These are phyloP conservation scores for Maconellicoccus hirsutus DNA, from an alignment of 1,140 invertebrate species.

Conservation along the genomic window DNA sequence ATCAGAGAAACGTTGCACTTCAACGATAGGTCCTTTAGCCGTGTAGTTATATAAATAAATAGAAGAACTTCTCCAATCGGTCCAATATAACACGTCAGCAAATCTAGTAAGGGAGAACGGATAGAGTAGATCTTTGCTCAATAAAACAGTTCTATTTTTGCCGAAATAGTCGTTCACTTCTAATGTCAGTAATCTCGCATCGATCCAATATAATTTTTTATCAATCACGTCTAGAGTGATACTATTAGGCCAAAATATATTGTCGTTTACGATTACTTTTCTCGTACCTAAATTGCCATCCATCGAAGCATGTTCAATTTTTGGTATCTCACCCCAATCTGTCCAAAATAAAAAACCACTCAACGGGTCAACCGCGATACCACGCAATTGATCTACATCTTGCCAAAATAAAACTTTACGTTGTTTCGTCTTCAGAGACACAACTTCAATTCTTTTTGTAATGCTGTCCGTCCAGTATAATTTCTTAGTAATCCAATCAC, in stretches of 20 bases:
- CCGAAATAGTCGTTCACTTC: slow-evolving; percentile 73
- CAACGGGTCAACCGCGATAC: slow-evolving; percentile 70
- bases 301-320: slow-evolving; percentile 80
- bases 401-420: slow-evolving; percentile 83
- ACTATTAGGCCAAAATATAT: slow-evolving; percentile 85
- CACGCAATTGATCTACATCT: slow-evolving; percentile 76
- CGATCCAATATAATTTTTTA: slow-evolving; percentile 73
- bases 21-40: neutral
- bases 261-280: slow-evolving; percentile 63
- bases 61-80: slow-evolving; percentile 75
- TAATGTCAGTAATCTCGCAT: slow-evolving; percentile 70
- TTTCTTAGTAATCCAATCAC: slow-evolving; percentile 82
- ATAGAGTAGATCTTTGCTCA: slow-evolving; percentile 62
- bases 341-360: slow-evolving; percentile 74
- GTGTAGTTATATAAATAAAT: slow-evolving; percentile 30
- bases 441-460: slow-evolving; percentile 77
- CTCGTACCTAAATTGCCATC: slow-evolving; percentile 64
- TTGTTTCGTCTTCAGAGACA: slow-evolving; percentile 56
- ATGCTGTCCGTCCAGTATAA: slow-evolving; percentile 86
- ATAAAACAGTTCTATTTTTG: slow-evolving; percentile 49
- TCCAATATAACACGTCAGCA: slow-evolving; percentile 80
- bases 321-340: slow-evolving; percentile 82
- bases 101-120: slow-evolving; percentile 75
- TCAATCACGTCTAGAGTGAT: slow-evolving; percentile 69
- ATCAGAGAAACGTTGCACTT: neutral